phyloP scores from a whole-genome alignment of 92 coral and sea anemone genomes.

The Desmophyllum pertusum region DNA sequence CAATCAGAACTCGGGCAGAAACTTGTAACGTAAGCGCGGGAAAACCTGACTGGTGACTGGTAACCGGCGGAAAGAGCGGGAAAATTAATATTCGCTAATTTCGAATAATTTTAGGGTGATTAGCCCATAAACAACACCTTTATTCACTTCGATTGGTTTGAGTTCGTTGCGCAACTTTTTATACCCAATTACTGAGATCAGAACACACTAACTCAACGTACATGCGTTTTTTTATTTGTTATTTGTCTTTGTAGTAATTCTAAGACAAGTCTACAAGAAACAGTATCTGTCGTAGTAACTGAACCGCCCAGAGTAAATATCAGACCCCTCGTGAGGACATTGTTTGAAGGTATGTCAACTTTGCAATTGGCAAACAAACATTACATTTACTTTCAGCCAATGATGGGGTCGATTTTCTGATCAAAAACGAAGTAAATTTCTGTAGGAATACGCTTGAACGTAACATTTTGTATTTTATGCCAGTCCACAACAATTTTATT shows the following conservation, averaged over 20 bases:
- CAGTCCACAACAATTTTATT: no score
- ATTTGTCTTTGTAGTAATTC: not conserved
- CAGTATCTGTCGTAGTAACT: not conserved
- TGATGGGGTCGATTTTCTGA: no score
- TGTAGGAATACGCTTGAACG: not conserved
- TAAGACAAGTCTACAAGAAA: not conserved
- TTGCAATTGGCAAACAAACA: not conserved
- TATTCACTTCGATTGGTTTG: no score
- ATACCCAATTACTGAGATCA: not conserved
- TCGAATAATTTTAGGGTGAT: no score
- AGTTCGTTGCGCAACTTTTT: not conserved
- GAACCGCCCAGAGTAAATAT: constrained; percentile 22
- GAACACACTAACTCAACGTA: not conserved
- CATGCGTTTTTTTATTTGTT: not conserved
- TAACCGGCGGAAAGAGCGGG: not conserved
- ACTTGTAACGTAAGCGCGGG: no score
- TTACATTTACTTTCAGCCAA: not conserved
- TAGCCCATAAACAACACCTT: no score
- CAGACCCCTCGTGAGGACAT: constrained; percentile 4
- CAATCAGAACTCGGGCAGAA: not conserved
- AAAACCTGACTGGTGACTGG: no score
- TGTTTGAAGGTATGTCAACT: constrained; percentile 15
- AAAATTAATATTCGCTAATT: not conserved
- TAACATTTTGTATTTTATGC: no score
- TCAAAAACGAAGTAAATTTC: not conserved